Conservation (phyloP, 2,797 vertebrate species). For the Glyptemys insculpta region DNA sequence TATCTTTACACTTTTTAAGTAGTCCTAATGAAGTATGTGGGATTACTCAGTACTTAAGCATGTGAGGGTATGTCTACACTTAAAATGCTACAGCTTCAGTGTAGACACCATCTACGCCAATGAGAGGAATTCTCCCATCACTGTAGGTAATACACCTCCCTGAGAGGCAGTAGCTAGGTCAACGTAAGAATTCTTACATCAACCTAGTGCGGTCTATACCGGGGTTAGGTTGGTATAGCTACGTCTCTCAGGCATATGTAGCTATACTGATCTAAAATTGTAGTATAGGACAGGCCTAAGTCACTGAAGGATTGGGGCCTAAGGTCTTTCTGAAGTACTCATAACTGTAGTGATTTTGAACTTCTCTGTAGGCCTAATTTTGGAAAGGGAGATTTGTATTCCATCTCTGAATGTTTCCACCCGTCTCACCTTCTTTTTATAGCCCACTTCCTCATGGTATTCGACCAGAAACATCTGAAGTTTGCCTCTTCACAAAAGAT, state of each 20-base stretch:
- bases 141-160: not conserved
- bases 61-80: not conserved
- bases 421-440: not conserved
- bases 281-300: not conserved
- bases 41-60: not conserved
- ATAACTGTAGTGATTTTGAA: not conserved
- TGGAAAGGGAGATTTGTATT: not conserved
- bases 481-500: constrained; percentile 97
- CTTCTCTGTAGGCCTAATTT: not conserved
- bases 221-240: not conserved
- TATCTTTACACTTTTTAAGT: not conserved
- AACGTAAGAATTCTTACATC: not conserved
- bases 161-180: not conserved
- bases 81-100: not conserved
- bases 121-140: not conserved
- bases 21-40: not conserved
- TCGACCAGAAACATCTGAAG: constrained; percentile 83
- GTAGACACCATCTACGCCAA: not conserved
- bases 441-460: constrained; percentile 90
- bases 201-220: not conserved
- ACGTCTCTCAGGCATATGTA: not conserved
- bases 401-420: not conserved
- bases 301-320: not conserved
- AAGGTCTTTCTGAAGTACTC: not conserved
- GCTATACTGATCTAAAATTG: not conserved